Conservation (phyloP, 2,797 vertebrate species). For the Chelmon rostratus region DNA sequence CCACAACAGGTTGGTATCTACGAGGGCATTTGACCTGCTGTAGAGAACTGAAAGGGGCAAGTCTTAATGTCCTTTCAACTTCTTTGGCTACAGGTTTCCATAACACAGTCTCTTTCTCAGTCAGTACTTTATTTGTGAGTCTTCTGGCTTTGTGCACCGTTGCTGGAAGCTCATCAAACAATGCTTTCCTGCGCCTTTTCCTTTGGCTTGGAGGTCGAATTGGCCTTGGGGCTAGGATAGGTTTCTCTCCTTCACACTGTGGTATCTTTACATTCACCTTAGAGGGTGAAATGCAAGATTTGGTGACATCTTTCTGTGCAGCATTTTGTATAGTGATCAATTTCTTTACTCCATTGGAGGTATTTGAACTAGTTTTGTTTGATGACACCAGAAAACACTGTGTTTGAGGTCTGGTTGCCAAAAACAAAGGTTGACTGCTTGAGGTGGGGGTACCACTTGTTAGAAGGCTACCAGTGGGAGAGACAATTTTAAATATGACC, state of each 20-base stretch:
- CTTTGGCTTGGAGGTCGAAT: conserved; percentile 86
- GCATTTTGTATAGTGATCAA: conserved; percentile 67
- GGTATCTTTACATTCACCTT: conserved; percentile 59
- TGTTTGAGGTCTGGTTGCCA: conserved; percentile 83
- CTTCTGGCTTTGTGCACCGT: conserved; percentile 88
- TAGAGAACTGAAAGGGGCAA: conserved; percentile 91
- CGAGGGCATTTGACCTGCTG: conserved; percentile 96
- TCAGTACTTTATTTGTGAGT: conserved; percentile 84
- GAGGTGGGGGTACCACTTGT: conserved; percentile 68
- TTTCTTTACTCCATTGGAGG: conserved; percentile 75
- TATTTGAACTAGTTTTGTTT: conserved; percentile 74
- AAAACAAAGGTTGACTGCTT: conserved; percentile 81
- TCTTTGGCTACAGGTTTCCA: conserved; percentile 90
- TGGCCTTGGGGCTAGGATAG: conserved; percentile 69
- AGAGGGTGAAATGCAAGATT: conserved; percentile 56
- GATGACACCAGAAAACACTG: conserved; percentile 85
- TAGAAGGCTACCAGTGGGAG: conserved; percentile 78
- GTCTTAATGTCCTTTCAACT: conserved; percentile 90
- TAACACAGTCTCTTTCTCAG: conserved; percentile 85
- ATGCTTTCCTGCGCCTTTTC: conserved; percentile 88
- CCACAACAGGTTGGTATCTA: conserved; percentile 96
- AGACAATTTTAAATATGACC: conserved; percentile 86
- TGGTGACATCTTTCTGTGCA: conserved; percentile 66
- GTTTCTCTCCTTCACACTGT: conserved; percentile 68
- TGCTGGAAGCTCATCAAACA: conserved; percentile 85